phyloP scores from a whole-genome alignment of 2,888 invertebrate genomes.

The Pterostichus madidus region DNA sequence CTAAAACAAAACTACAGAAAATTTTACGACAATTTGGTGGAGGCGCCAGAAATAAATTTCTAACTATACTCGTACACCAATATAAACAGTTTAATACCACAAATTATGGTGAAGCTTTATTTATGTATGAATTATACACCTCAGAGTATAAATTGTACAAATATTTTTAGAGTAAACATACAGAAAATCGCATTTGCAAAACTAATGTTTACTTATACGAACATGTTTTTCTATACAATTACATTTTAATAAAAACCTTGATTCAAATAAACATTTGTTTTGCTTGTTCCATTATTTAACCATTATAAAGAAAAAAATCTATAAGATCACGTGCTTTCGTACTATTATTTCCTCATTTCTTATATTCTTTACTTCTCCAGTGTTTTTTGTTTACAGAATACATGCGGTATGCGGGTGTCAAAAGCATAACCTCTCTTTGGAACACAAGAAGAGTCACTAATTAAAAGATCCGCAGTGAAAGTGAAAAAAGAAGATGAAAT shows the following conservation, averaged over 20 bases:
- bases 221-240: background rate
- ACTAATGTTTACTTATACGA: constrained; percentile 3
- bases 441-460: constrained; percentile 52
- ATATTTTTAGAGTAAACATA: background rate
- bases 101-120: no score
- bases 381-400: constrained; percentile 25
- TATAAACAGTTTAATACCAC: no score
- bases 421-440: constrained; percentile 43
- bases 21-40: no score
- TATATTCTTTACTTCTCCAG: constrained; percentile 35
- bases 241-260: constrained; percentile 10
- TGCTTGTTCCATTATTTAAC: constrained; percentile 21
- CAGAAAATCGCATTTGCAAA: background rate
- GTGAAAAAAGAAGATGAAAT: constrained; percentile 25
- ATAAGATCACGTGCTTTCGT: constrained; percentile 38
- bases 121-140: no score
- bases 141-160: background rate
- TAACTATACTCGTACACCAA: no score
- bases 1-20: no score
- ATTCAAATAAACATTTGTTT: constrained; percentile 31
- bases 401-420: constrained; percentile 41
- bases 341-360: constrained; percentile 45
- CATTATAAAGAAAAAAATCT: constrained; percentile 28
- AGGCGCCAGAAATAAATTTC: no score
- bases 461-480: constrained; percentile 53